Evolutionary conservation across 1,140 invertebrate species (phyloP), one percentile per base, ranked within the genome.

Genomic region (Globodera ellingtonae): DNA sequence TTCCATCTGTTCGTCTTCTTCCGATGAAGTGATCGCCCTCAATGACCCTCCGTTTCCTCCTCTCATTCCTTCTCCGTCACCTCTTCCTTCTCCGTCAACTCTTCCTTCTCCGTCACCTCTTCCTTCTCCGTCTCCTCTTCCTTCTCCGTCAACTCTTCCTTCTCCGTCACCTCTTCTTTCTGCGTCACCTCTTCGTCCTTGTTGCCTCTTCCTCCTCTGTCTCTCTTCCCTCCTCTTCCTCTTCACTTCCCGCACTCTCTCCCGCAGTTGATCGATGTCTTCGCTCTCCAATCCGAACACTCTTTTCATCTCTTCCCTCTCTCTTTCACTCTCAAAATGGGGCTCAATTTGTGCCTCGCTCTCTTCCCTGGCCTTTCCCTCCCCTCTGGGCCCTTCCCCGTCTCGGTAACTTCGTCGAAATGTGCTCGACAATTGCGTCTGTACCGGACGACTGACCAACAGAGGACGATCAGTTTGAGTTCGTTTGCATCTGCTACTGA

Each of bases 361-460:
- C 15, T 72, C 72, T 66, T 10, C 44, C 50, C 10, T 56, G 21
- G 47, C 69, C 67, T 73, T 80, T 62, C 18, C 56, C 48, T n/a
- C 69, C 18, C 7, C 21, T 44, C 44, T 75, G 46, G 18, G 65
- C 62, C 21, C 48, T 65, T 52, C 6, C 13, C 47, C 18, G 62
- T 62, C 21, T 80, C 56, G 13, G 56, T 62, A 10, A 62, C 56
- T 62, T 62, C 56, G 24, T 48, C 75, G 70, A 72, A 80, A 80
- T n/a, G 79, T 80, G 56, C 79, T 80, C 46, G 67, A 73, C 70
- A 80, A 48, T 59, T 78, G 79, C 9, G 79, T 80, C 50, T 80
- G 79, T 4, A 46, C 75, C 24, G 71, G 48, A 69, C 79, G 47
- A 65, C 56, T 80, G 50, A 75, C 69, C 18, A 73, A 21, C 46